phyloP scores from a whole-genome alignment of 2,888 invertebrate species.

The Caenorhabditis imperialis region DNA sequence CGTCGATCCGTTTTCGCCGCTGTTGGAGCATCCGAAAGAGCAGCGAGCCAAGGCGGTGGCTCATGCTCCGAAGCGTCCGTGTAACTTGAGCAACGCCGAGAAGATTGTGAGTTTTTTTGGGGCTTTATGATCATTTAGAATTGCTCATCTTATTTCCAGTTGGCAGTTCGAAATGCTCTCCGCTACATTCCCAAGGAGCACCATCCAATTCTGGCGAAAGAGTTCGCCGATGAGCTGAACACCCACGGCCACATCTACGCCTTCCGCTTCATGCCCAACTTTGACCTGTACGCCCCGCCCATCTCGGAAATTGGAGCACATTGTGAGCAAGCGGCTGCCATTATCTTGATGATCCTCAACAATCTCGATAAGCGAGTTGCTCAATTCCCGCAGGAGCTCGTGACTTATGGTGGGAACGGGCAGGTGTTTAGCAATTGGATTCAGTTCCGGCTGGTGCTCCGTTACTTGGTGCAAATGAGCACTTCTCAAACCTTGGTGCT shows the following conservation, averaged over 20 bases:
- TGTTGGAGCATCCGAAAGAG: constrained; percentile 61
- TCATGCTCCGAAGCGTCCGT: constrained; percentile 72
- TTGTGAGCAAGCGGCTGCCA: constrained; percentile 80
- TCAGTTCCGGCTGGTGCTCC: constrained; percentile 82
- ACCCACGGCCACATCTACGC: constrained; percentile 83
- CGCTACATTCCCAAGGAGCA: constrained; percentile 81
- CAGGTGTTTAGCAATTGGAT: constrained; percentile 84
- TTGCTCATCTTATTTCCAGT: constrained; percentile 76
- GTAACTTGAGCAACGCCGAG: constrained; percentile 64
- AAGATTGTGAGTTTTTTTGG: constrained; percentile 60
- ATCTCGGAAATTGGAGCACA: constrained; percentile 68
- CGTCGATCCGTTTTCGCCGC: constrained; percentile 64
- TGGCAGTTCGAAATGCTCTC: constrained; percentile 82
- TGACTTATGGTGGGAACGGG: constrained; percentile 84
- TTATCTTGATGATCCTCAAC: constrained; percentile 83
- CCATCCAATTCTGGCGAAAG: constrained; percentile 80
- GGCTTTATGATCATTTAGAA: neutral
- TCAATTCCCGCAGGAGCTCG: constrained; percentile 82
- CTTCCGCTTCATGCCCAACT: constrained; percentile 80
- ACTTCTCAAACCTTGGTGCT: constrained; percentile 82
- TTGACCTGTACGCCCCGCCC: constrained; percentile 66
- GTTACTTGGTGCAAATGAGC: constrained; percentile 81
- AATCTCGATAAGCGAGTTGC: constrained; percentile 83
- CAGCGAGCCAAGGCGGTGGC: constrained; percentile 59
- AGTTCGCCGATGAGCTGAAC: constrained; percentile 81